These are phyloP conservation scores for Sebastolobus altivelis DNA, from an alignment of 2,797 vertebrate species.

Conservation along the genomic window DNA sequence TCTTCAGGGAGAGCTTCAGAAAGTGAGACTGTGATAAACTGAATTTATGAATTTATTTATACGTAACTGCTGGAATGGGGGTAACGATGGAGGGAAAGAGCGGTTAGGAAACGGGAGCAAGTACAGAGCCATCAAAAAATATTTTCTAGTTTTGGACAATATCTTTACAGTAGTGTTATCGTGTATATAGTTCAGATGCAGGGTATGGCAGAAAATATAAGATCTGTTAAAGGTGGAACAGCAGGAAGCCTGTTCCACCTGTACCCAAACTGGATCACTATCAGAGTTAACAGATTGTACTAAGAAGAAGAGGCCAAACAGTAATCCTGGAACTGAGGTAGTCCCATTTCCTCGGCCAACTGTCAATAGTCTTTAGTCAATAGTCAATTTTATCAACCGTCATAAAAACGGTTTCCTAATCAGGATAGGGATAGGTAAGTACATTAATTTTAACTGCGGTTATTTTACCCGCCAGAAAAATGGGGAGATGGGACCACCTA, in stretches of 20 bases:
- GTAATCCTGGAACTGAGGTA: not conserved
- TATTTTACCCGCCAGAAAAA: not conserved
- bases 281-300: not conserved
- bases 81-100: not conserved
- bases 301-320: not conserved
- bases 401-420: not conserved
- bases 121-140: not conserved
- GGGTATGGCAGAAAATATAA: not conserved
- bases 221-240: not conserved
- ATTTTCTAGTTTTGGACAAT: too few species aligned
- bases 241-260: not conserved
- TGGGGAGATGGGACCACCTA: not conserved
- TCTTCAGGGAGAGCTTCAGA: not conserved
- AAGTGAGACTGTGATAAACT: not conserved
- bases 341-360: not conserved
- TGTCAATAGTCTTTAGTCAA: not conserved
- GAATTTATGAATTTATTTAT: too few species aligned
- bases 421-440: conserved; percentile 13
- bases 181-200: not conserved
- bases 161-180: not conserved
- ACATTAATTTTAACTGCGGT: too few species aligned
- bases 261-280: not conserved
- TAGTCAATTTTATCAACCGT: not conserved
- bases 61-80: too few species aligned
- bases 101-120: not conserved